phyloP scores from a whole-genome alignment of 2,888 invertebrate species.

The Lasioglossum malachurum region DNA sequence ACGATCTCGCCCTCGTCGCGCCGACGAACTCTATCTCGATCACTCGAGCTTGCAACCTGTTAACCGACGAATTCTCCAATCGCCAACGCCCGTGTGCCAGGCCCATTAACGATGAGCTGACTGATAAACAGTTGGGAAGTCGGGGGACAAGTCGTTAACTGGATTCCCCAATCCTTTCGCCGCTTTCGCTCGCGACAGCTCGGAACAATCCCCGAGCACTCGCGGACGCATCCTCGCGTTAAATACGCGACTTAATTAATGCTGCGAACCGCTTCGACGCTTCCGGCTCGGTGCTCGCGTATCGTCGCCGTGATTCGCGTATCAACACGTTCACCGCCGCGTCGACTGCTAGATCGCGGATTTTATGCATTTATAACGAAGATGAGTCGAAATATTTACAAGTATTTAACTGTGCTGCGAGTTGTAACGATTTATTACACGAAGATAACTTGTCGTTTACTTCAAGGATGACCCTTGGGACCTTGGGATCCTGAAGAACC shows the following conservation, averaged over 20 bases:
- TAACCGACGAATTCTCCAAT: not conserved
- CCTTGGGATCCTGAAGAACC: too few relatives aligned
- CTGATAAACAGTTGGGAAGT: not conserved
- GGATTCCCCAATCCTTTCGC: not conserved
- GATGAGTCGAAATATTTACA: not conserved
- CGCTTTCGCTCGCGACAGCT: not conserved
- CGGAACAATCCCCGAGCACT: not conserved
- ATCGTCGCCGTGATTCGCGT: conserved; percentile 1
- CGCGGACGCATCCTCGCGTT: not conserved
- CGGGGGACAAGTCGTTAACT: not conserved
- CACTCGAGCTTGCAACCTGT: conserved; percentile 14
- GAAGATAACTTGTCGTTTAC: too few relatives aligned
- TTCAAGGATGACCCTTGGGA: too few relatives aligned
- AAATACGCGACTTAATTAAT: conserved; percentile 42
- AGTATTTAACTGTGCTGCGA: too few relatives aligned
- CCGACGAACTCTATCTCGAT: not conserved
- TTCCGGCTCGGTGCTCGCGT: not conserved
- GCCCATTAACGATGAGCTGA: not conserved
- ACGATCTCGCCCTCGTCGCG: conserved; percentile 6
- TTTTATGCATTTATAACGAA: not conserved
- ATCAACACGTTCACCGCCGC: not conserved
- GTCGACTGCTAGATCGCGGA: not conserved
- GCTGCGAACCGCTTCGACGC: not conserved
- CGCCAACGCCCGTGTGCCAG: not conserved
- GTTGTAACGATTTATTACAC: too few relatives aligned